phyloP scores from a whole-genome alignment of 2,888 invertebrate genomes.

The Lepidocyrtoides sp. region DNA sequence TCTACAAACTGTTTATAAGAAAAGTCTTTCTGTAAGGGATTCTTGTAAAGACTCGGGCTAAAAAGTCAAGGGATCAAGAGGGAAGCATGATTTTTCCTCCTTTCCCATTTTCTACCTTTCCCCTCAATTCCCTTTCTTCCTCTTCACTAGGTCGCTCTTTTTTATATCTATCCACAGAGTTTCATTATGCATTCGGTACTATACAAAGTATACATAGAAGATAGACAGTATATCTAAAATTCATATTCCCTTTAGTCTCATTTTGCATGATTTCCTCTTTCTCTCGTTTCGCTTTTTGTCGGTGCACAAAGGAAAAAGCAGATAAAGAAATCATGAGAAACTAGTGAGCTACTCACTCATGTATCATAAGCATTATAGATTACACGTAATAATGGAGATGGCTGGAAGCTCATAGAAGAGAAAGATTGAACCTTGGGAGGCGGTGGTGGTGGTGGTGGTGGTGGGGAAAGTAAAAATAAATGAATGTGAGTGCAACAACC shows the following conservation, averaged over 20 bases:
- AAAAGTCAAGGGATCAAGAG: slow-evolving; percentile 61
- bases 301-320: not conserved
- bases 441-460: not conserved
- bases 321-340: slow-evolving; percentile 58
- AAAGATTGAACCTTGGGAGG: slow-evolving; percentile 5
- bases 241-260: slow-evolving; percentile 68
- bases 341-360: not conserved
- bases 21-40: not conserved
- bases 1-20: no score
- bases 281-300: slow-evolving; percentile 7
- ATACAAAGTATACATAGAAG: not conserved
- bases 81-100: slow-evolving; percentile 42
- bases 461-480: slow-evolving; percentile 18
- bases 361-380: slow-evolving; percentile 20
- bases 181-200: not conserved
- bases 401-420: not conserved
- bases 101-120: slow-evolving; percentile 28
- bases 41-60: not conserved
- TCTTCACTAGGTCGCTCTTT: no score
- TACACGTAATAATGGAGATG: slow-evolving; percentile 11
- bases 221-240: not conserved
- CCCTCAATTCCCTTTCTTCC: not conserved
- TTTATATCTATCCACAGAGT: no score
- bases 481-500: slow-evolving; percentile 61
- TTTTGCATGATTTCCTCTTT: slow-evolving; percentile 68